These are phyloP conservation scores for Crotophaga sulcirostris DNA, from an alignment of 2,113 vertebrate genomes.

Conservation along the genomic window DNA sequence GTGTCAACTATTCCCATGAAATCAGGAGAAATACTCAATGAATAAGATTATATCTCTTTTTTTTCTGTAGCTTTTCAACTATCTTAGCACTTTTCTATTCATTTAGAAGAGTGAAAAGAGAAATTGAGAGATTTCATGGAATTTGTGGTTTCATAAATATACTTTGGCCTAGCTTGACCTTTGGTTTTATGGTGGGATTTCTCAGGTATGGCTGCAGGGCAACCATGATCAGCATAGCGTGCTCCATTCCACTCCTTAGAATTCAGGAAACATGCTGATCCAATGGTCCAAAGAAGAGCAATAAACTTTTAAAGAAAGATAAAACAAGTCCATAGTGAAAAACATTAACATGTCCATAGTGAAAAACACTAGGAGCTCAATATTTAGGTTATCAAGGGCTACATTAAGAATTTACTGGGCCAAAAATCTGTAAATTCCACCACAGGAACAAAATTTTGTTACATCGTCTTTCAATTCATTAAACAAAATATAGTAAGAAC, in stretches of 20 bases:
- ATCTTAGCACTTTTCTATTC: background rate
- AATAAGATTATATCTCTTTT: background rate
- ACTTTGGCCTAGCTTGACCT: background rate
- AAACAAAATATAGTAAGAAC: background rate
- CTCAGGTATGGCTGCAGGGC: background rate
- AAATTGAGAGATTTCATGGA: background rate
- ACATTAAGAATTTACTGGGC: background rate
- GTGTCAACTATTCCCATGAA: background rate
- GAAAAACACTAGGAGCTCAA: background rate
- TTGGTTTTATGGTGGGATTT: background rate
- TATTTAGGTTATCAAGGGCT: background rate
- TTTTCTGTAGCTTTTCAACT: background rate
- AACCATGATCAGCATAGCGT: background rate
- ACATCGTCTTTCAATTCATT: background rate
- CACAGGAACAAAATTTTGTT: background rate
- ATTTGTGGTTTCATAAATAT: background rate
- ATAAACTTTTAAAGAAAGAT: background rate
- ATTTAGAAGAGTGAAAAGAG: background rate
- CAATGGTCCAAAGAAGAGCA: background rate
- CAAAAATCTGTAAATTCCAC: background rate
- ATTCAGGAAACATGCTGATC: background rate
- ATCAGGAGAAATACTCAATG: background rate
- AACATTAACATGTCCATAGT: background rate
- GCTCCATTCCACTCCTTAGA: background rate
- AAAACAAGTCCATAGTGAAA: background rate